phyloP scores from a whole-genome alignment of 2,797 vertebrate genomes.

The Monodelphis domestica region DNA sequence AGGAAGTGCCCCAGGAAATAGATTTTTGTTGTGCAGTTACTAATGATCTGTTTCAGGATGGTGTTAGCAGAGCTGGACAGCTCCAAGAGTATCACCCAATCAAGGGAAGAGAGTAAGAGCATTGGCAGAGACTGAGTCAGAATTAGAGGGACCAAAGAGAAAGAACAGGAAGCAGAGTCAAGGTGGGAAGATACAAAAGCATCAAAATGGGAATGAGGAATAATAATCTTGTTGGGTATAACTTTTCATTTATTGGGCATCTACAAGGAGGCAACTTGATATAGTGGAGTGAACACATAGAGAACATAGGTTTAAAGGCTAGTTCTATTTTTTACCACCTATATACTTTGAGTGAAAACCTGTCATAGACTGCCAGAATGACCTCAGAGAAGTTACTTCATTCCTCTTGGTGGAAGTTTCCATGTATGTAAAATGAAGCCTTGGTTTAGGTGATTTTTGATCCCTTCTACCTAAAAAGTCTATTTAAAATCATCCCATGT shows the following conservation, averaged over 20 bases:
- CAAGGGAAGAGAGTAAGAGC: neutral
- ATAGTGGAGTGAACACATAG: neutral
- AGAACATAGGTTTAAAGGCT: neutral
- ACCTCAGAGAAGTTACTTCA: too few species aligned
- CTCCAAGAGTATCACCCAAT: neutral
- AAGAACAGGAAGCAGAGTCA: neutral
- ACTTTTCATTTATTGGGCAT: neutral
- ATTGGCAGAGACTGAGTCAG: neutral
- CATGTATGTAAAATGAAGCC: too few species aligned
- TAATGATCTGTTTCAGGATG: neutral
- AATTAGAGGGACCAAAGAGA: neutral
- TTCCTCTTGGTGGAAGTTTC: too few species aligned
- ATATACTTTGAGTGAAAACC: too few species aligned
- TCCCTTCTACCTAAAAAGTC: too few species aligned
- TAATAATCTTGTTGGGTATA: neutral
- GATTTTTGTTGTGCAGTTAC: neutral
- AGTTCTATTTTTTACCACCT: neutral
- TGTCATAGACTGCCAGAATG: too few species aligned
- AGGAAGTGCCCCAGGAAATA: neutral
- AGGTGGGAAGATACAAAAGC: neutral
- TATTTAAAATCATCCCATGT: too few species aligned
- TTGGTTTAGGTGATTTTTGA: too few species aligned
- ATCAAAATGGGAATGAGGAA: neutral
- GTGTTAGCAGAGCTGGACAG: neutral
- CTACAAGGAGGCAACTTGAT: neutral